Evolutionary conservation across 2,113 vertebrate species (phyloP).

Genomic region (Pandion haliaetus): DNA sequence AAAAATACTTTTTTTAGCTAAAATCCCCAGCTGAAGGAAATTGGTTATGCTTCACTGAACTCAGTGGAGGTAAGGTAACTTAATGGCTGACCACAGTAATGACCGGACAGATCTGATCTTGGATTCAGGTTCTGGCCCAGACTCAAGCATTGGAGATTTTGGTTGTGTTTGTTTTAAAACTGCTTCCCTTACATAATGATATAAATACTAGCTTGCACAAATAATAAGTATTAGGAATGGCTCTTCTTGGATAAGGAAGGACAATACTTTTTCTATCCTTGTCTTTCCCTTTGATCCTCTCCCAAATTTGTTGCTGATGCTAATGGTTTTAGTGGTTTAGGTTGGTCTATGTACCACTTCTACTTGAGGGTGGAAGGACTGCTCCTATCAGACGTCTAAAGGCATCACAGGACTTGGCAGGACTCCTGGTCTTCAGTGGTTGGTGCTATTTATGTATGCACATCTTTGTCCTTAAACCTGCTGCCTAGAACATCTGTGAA

Average conservation of each 20-base stretch:
- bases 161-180: neutral
- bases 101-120: neutral
- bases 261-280: neutral
- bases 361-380: neutral
- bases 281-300: neutral
- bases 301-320: neutral
- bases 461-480: neutral
- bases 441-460: neutral
- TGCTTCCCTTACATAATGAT: neutral
- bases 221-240: neutral
- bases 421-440: neutral
- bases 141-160: neutral
- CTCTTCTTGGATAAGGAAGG: neutral
- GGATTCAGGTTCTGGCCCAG: neutral
- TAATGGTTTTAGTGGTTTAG: neutral
- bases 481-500: neutral
- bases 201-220: neutral
- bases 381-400: neutral
- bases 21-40: neutral
- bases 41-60: neutral
- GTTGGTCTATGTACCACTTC: neutral
- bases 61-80: neutral
- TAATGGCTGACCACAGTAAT: neutral
- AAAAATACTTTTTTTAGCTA: neutral
- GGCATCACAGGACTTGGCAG: neutral